phyloP scores from a whole-genome alignment of 2,113 vertebrate species.

The Paramormyrops kingsleyae region DNA sequence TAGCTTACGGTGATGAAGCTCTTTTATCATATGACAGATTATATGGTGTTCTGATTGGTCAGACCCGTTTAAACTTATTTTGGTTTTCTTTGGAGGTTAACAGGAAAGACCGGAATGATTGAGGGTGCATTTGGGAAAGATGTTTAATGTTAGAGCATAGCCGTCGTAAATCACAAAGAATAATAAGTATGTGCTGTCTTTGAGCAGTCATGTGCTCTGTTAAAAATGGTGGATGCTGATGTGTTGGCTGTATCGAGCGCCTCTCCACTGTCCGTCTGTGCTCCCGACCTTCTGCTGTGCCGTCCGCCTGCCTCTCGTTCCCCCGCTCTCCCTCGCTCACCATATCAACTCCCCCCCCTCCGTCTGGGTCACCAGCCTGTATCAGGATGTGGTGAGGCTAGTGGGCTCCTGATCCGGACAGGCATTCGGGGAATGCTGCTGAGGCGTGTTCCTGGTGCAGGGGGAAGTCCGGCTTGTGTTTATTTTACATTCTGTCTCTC shows the following conservation, averaged over 20 bases:
- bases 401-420: constrained; percentile 43
- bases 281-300: constrained; percentile 14
- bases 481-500: constrained; percentile 65
- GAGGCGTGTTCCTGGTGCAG: constrained; percentile 44
- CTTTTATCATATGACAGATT: not conserved
- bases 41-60: not conserved
- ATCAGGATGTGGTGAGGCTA: constrained; percentile 57
- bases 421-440: constrained; percentile 57
- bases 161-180: not conserved
- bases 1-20: not conserved
- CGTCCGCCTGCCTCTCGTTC: not conserved
- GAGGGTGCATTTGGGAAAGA: not conserved
- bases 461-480: constrained; percentile 50
- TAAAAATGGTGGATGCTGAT: not conserved
- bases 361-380: constrained; percentile 28
- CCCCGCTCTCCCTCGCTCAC: not conserved
- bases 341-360: not conserved
- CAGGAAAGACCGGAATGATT: not conserved
- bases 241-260: not conserved
- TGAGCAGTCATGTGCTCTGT: not conserved
- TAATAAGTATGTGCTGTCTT: not conserved
- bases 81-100: not conserved
- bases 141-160: not conserved
- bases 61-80: not conserved
- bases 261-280: not conserved